phyloP scores from a whole-genome alignment of 2,888 invertebrate genomes.

The Tortrix viridana region DNA sequence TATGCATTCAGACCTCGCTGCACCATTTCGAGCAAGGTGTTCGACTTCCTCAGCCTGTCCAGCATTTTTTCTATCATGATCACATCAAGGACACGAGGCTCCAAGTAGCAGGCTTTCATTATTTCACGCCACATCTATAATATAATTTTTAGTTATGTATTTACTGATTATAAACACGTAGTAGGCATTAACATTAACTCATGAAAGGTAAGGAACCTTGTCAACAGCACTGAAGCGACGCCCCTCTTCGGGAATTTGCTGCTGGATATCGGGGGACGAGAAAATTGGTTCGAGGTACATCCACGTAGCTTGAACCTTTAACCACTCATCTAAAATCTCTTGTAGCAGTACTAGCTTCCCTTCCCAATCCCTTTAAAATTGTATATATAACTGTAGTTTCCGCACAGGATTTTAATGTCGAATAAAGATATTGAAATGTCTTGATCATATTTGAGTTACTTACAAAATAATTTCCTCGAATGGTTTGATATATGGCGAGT shows the following conservation, averaged over 20 bases:
- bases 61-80: conserved; percentile 96
- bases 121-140: conserved; percentile 95
- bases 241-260: conserved; percentile 98
- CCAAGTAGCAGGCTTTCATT: conserved; percentile 91
- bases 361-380: conserved; percentile 92
- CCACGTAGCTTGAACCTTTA: conserved; percentile 98
- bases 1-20: conserved; percentile 97
- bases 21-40: conserved; percentile 93
- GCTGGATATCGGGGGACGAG: conserved; percentile 98
- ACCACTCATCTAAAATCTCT: conserved; percentile 97
- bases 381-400: background rate
- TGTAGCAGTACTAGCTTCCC: conserved; percentile 92
- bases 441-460: conserved; percentile 52
- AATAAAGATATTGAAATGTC: background rate
- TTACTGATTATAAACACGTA: background rate
- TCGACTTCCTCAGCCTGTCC: conserved; percentile 94
- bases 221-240: conserved; percentile 97
- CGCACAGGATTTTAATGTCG: background rate
- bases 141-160: background rate
- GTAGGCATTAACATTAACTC: too few relatives aligned
- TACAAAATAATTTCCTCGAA: conserved; percentile 93
- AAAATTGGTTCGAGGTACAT: conserved; percentile 98
- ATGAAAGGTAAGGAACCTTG: conserved; percentile 85
- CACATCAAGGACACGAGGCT: conserved; percentile 93
- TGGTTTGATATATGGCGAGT: conserved; percentile 97